Base-by-base conservation (phyloP, 2,113 vertebrate species). In the Cromileptes altivelis region DNA sequence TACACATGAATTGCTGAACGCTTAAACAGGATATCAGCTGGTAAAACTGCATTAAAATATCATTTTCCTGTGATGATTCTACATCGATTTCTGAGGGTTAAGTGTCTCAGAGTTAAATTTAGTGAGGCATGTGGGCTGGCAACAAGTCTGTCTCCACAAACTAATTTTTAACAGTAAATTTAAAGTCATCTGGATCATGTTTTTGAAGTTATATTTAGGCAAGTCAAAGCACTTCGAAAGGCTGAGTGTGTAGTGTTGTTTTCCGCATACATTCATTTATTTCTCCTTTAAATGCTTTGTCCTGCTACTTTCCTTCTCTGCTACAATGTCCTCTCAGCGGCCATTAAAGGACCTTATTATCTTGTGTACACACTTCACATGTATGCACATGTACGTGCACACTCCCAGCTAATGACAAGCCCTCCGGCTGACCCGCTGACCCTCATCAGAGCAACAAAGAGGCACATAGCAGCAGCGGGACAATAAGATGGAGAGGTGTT, bases 391-490 rank as follows among this genome's bases (percentile, higher is more conserved):
- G 21, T 23, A 53, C 30, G 6, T 60, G 68, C 77, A 69, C 72
- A 6, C 67, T n/a, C 52, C 67, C 25, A 10, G 86, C 85, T 90
- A 89, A 91, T 89, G 88, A 84, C 78, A 3, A 90, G 61, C 57
- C 80, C 83, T 45, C 67, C 37, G 6, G 13, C 75, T 88, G 84
- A 92, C 89, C 89, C 0, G 42, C 69, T 85, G 87, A 91, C 91
- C 88, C 88, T 91, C 81, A 90, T 91, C 90, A 87, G 63, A 82
- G 86, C 42, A 12, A 87, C 88, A 89, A 85, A 87, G 85, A 88
- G 78, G 75, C 71, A 80, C 88, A 92, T 61, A 70, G 86, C 84
- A 52, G 72, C 57, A 14, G 82, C 70, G 30, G 81, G 78, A 87
- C 83, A 90, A 87, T 79, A 83, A 87, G 91, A 90, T 62, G 85